These are phyloP conservation scores for Pavo muticus DNA, from an alignment of 2,113 vertebrate species.

Conservation along the genomic window DNA sequence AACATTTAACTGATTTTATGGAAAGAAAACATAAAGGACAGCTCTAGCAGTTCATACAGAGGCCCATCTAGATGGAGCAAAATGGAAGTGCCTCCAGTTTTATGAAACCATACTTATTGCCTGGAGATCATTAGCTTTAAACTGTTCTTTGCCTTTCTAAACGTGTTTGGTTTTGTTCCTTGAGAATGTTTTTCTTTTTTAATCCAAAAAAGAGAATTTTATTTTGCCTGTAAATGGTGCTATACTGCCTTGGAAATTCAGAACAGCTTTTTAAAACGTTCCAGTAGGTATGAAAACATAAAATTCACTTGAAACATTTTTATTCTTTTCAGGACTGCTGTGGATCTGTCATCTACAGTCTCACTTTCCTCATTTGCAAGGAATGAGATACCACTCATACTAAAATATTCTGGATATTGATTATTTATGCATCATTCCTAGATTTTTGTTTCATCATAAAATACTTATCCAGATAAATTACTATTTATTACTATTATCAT, in stretches of 20 bases:
- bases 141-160: not conserved
- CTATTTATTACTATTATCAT: not conserved
- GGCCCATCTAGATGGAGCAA: not conserved
- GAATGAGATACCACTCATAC: not conserved
- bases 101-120: not conserved
- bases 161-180: not conserved
- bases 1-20: not conserved
- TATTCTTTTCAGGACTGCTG: not conserved
- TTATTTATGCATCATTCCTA: rapidly evolving
- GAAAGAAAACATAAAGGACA: not conserved
- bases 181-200: not conserved
- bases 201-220: not conserved
- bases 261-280: not conserved
- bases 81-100: not conserved
- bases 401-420: not conserved
- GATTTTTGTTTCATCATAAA: not conserved
- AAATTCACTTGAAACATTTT: not conserved
- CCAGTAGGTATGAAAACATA: not conserved
- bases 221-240: not conserved
- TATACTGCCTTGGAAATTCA: not conserved
- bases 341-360: not conserved
- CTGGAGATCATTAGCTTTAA: not conserved
- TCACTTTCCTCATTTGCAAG: not conserved
- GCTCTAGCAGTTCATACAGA: not conserved
- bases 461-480: not conserved